phyloP scores from a whole-genome alignment of 2,888 invertebrate species.

The Tiphia femorata region DNA sequence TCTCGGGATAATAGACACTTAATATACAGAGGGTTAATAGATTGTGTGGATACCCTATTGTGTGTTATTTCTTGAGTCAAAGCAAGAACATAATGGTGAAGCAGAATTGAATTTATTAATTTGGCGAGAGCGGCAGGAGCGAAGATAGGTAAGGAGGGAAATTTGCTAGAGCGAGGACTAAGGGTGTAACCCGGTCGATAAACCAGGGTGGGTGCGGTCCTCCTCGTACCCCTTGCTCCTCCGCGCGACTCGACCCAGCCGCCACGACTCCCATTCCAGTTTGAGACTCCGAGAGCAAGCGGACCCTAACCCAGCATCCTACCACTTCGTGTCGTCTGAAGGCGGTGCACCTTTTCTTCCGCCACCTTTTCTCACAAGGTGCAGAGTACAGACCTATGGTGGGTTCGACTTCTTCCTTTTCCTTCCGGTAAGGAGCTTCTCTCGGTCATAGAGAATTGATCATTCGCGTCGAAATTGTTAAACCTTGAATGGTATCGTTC shows the following conservation, averaged over 20 bases:
- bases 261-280: constrained; percentile 22
- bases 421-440: too few species aligned
- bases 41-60: too few species aligned
- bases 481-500: too few species aligned
- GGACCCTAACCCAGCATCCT: constrained; percentile 10
- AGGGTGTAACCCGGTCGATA: constrained; percentile 61
- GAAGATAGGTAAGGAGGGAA: constrained; percentile 44
- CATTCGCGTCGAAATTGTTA: too few species aligned
- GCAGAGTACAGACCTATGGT: too few species aligned
- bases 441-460: too few species aligned
- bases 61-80: too few species aligned
- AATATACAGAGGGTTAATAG: too few species aligned
- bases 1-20: too few species aligned
- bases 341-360: constrained; percentile 15
- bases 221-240: constrained; percentile 45
- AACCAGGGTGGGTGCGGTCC: constrained; percentile 61
- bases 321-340: constrained; percentile 12
- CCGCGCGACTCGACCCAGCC: constrained; percentile 44
- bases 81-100: too few species aligned
- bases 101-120: too few species aligned
- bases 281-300: too few species aligned
- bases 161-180: constrained; percentile 50
- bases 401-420: constrained; percentile 4
- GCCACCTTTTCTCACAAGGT: neutral
- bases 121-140: constrained; percentile 1